phyloP scores from a whole-genome alignment of 2,888 invertebrate genomes.

The Toxonevra muliebris region DNA sequence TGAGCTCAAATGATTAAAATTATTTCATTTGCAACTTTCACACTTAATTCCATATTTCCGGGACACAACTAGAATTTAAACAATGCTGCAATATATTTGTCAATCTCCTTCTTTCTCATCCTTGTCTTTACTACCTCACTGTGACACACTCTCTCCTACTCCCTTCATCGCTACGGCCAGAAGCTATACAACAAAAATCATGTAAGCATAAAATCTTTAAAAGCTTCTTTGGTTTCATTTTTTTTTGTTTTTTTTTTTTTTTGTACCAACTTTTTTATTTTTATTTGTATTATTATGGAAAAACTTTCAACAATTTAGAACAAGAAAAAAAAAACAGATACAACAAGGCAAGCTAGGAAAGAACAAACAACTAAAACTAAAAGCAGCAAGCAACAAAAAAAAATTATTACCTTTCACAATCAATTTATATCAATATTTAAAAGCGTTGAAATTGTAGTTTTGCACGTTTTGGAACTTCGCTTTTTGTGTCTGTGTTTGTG shows the following conservation, averaged over 20 bases:
- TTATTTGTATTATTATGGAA: background rate
- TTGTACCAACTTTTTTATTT: background rate
- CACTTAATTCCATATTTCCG: no score
- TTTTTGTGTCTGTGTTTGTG: background rate
- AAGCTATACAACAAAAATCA: background rate
- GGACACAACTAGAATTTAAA: no score
- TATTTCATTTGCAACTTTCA: no score
- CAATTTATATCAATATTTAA: conserved; percentile 49
- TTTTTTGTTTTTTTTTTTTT: conserved; percentile 1
- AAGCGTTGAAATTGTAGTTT: conserved; percentile 42
- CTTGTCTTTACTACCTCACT: no score
- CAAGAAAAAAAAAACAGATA: background rate
- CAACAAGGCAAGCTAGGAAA: background rate
- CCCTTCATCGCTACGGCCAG: no score
- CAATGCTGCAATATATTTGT: no score
- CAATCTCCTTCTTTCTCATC: no score
- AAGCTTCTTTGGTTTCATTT: conserved; percentile 34
- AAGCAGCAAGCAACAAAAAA: conserved; percentile 6
- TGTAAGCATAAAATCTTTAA: conserved; percentile 2
- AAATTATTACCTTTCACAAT: conserved; percentile 37
- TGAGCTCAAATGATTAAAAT: no score
- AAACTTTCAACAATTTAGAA: background rate
- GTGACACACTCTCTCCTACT: no score
- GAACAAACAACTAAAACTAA: background rate
- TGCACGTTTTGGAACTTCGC: conserved; percentile 20